Evolutionary conservation across 2,888 invertebrate genomes (phyloP).

Genomic region (Synergus itoensis): DNA sequence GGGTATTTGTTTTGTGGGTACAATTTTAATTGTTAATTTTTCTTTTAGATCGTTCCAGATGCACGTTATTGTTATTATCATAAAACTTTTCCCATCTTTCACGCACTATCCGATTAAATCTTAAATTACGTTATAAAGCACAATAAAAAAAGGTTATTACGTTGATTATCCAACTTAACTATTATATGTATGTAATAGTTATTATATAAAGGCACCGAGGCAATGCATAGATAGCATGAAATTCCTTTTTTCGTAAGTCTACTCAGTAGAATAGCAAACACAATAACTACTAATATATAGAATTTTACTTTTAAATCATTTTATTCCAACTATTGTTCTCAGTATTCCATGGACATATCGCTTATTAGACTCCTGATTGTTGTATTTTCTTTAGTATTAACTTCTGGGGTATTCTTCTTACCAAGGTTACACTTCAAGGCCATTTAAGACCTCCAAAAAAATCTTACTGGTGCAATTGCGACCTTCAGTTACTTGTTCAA

Average conservation of each 20-base stretch:
- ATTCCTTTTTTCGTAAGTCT: background rate
- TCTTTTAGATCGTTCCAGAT: background rate
- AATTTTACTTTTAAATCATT: too few relatives aligned
- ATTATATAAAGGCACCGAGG: too few relatives aligned
- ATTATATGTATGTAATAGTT: background rate
- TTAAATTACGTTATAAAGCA: background rate
- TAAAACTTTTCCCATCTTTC: background rate
- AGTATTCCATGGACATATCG: constrained; percentile 6
- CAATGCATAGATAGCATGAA: too few relatives aligned
- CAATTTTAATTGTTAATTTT: too few relatives aligned
- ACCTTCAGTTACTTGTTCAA: background rate
- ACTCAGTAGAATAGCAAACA: background rate
- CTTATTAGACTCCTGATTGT: background rate
- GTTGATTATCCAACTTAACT: constrained; percentile 7
- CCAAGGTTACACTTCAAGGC: constrained; percentile 30
- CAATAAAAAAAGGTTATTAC: background rate
- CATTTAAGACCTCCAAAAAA: constrained; percentile 7
- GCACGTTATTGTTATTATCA: background rate
- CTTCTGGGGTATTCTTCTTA: background rate
- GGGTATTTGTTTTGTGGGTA: too few relatives aligned
- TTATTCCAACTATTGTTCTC: constrained; percentile 9
- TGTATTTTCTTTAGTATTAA: background rate
- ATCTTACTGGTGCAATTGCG: background rate
- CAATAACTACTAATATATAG: background rate
- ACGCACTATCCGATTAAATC: background rate